Evolutionary conservation across 2,113 vertebrate genomes (phyloP).

Genomic region (Pao palembangensis): DNA sequence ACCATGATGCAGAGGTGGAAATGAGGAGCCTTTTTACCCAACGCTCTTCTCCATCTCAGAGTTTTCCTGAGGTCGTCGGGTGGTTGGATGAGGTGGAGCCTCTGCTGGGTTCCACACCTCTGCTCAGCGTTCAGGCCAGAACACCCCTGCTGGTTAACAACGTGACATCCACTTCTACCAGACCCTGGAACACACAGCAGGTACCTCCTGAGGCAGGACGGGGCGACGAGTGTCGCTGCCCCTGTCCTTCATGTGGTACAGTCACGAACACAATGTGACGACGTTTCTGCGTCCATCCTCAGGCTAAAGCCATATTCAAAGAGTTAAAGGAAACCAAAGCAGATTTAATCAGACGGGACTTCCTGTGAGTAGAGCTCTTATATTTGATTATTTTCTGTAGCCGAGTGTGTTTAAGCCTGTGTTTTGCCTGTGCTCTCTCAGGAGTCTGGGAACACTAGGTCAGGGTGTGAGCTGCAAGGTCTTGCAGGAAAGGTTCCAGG

Average conservation of each 20-base stretch:
- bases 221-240: too few relatives aligned
- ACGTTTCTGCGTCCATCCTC: slow-evolving; percentile 14
- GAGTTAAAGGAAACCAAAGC: slow-evolving; percentile 19
- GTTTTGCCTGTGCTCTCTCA: slow-evolving; percentile 24
- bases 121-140: slow-evolving; percentile 64
- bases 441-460: slow-evolving; percentile 68
- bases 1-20: not conserved
- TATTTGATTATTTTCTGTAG: not conserved
- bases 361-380: slow-evolving; percentile 61
- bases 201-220: slow-evolving; percentile 31
- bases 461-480: slow-evolving; percentile 69
- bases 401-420: not conserved
- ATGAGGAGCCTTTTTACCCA: not conserved
- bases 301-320: slow-evolving; percentile 73
- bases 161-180: slow-evolving; percentile 18
- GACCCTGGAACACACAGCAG: slow-evolving; percentile 77
- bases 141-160: slow-evolving; percentile 47
- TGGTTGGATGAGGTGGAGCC: slow-evolving; percentile 68
- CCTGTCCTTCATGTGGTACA: too few relatives aligned
- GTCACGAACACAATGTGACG: not conserved
- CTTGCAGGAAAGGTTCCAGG: slow-evolving; percentile 40
- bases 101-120: slow-evolving; percentile 67
- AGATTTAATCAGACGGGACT: slow-evolving; percentile 33
- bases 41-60: slow-evolving; percentile 43
- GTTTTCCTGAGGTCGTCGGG: slow-evolving; percentile 50